Base-by-base conservation (phyloP, 2,888 invertebrate genomes). In the Heliconius sara region DNA sequence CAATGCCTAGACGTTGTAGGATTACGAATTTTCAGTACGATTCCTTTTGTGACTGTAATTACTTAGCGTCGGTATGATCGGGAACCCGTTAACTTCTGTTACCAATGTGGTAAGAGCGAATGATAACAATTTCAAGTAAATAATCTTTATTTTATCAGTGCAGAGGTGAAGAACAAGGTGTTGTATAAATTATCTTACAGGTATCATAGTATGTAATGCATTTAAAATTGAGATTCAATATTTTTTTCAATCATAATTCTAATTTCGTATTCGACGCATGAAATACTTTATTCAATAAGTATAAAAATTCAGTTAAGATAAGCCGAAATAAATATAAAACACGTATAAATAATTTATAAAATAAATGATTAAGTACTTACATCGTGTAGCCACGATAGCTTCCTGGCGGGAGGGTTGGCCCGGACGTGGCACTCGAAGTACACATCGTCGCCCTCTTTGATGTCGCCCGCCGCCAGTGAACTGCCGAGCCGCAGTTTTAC, bases 351-450 rank as follows among this genome's bases (percentile, higher is more conserved):
- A 27, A 47, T 27, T n/a, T 52, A 16, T 43, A 16, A 30, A 13
- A 57, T 76, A 34, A 30, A 25, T 71, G 22, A 22, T 12, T 43
- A 66, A 47, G 47, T 86, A 97, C 98, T 97, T 92, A 98, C 98
- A 89, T 98, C 97, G 89, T 98, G 98, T 85, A 97, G 95, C 98
- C 98, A 98, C 85, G 97, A 96, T 83, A 98, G 96, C 88, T 97
- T 97, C 88, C 97, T 96, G 95, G 97, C 97, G 83, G 97, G 96
- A 63, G 98, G 98, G 95, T 98, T 98, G 86, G 98, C 97, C 88
- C 97, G 97, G 88, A 98, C 98, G 95, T 98, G 98, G 94, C 98
- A 98, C 95, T 98, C 98, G 93, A 98, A 98, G 95, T 98, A 98
- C 81, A 98, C 98, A 94, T 98, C 98, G 89, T 98, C 98, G 76